A percentile compares a stretch with the other conserved stretches of the same genome.
Conservation (phyloP, 2,888 invertebrate species). For the Eupithecia inturbata region DNA sequence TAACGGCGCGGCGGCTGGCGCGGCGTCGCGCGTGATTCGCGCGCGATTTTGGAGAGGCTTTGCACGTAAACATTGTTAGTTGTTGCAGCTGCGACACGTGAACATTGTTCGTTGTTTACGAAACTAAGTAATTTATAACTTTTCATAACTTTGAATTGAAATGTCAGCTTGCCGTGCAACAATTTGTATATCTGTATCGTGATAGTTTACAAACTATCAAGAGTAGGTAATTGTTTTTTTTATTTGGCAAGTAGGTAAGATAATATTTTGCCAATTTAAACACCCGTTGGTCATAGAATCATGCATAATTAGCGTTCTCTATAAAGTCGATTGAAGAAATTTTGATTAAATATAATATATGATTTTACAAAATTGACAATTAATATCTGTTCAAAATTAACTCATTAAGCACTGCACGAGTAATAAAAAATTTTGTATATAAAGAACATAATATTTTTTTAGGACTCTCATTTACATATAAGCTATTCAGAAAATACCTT, state of each 20-base stretch:
- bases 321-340: not conserved
- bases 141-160: not conserved
- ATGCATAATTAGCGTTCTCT: not conserved
- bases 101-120: not conserved
- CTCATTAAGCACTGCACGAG: too few species aligned
- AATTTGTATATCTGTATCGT: not conserved
- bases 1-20: too few species aligned
- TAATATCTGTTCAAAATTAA: too few species aligned
- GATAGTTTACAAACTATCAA: not conserved
- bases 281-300: not conserved
- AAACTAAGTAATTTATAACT: not conserved
- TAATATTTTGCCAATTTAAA: not conserved
- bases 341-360: too few species aligned
- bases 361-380: too few species aligned
- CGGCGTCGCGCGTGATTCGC: too few species aligned
- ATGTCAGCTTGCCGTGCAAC: not conserved
- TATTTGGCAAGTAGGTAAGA: not conserved
- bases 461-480: too few species aligned
- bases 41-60: too few species aligned
- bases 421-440: too few species aligned
- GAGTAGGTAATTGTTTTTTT: not conserved
- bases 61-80: not conserved
- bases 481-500: too few species aligned
- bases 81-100: not conserved
- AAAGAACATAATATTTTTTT: too few species aligned